Conservation (phyloP, 2,113 vertebrate genomes). For the Felis chaus region DNA sequence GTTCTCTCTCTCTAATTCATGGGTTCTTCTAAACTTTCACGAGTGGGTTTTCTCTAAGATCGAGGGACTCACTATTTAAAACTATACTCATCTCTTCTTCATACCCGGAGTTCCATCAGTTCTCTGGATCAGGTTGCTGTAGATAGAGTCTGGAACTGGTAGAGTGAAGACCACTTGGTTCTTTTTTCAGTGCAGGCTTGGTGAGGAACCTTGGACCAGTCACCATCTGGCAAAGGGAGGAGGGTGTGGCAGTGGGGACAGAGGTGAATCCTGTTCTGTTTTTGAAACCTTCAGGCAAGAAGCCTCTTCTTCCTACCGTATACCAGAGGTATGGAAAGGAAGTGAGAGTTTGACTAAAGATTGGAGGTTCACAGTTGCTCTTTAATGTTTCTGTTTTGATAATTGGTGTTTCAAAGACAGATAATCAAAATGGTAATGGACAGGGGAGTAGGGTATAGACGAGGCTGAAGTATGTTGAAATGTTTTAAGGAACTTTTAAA, state of each 20-base stretch:
- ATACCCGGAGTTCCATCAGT: not conserved
- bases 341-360: not conserved
- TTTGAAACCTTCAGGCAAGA: not conserved
- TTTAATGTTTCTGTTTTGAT: not conserved
- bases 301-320: not conserved
- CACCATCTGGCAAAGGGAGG: not conserved
- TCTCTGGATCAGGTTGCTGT: not conserved
- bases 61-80: not conserved
- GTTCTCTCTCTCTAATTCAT: not conserved
- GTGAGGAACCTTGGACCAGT: not conserved
- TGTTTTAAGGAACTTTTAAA: constrained; percentile 11
- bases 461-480: not conserved
- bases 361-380: not conserved
- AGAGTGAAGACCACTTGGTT: not conserved
- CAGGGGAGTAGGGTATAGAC: not conserved
- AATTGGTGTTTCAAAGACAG: not conserved
- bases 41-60: not conserved
- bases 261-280: not conserved
- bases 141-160: not conserved
- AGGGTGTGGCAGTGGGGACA: not conserved
- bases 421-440: constrained; percentile 38
- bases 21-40: not conserved
- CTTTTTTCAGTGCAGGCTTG: not conserved
- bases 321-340: not conserved
- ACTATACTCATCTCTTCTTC: not conserved